Evolutionary conservation across 1,140 invertebrate genomes (phyloP).

Genomic region (Macrobrachium nipponense): DNA sequence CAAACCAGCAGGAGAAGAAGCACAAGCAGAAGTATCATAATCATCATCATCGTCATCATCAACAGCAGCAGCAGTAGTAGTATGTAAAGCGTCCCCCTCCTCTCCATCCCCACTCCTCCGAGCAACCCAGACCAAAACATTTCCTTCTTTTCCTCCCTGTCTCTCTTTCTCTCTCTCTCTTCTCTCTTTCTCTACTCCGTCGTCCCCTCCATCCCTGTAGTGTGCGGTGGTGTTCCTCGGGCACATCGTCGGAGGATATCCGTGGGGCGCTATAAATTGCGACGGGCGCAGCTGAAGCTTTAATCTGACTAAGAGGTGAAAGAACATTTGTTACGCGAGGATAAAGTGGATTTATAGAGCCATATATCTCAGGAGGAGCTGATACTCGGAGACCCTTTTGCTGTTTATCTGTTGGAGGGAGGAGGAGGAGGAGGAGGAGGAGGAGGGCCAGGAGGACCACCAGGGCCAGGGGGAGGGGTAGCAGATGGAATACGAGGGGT

Average conservation of each 20-base stretch:
- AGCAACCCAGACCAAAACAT: not conserved
- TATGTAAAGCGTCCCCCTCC: too few species aligned
- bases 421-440: not conserved
- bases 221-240: not conserved
- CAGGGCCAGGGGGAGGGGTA: not conserved
- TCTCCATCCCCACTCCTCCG: not conserved
- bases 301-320: constrained; percentile 63
- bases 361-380: constrained; percentile 58
- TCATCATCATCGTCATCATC: too few species aligned
- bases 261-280: constrained; percentile 56
- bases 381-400: constrained; percentile 55
- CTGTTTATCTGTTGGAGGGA: constrained; percentile 52
- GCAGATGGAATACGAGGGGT: not conserved
- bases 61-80: too few species aligned
- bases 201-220: not conserved
- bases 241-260: constrained; percentile 12
- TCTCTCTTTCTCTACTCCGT: not conserved
- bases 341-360: constrained; percentile 62
- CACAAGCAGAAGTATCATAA: too few species aligned
- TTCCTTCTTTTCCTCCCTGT: not conserved
- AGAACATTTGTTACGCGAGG: constrained; percentile 61
- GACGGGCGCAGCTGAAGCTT: constrained; percentile 51
- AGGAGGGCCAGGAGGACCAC: not conserved
- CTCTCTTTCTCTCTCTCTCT: not conserved
- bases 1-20: too few species aligned